Evolutionary conservation across 1,140 invertebrate genomes (phyloP).

Genomic region (Armadillidium nasatum): DNA sequence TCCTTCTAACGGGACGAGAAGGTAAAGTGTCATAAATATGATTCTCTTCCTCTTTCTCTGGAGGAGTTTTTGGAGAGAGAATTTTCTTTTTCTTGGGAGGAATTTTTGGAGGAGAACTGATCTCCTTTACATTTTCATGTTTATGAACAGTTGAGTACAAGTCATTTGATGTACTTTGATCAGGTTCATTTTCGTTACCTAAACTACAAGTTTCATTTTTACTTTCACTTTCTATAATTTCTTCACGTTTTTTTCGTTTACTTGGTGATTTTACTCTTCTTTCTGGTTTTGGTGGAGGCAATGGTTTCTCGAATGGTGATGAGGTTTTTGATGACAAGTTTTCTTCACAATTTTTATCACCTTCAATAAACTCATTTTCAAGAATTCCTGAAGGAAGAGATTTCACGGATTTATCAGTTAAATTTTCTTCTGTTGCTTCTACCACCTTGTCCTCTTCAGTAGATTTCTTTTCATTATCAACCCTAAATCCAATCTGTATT

Average conservation of each 20-base stretch:
- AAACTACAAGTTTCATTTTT: neutral
- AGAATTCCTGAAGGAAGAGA: neutral
- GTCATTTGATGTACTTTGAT: neutral
- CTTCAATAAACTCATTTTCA: neutral
- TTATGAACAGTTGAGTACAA: neutral
- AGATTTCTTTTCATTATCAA: neutral
- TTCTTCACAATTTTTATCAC: neutral
- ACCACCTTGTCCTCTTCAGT: neutral
- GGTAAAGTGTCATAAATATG: neutral
- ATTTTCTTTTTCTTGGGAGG: neutral
- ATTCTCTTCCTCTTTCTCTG: too few species aligned
- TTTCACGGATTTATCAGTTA: neutral
- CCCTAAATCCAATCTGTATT: neutral
- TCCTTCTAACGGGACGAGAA: neutral
- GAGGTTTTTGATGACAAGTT: constrained; percentile 13
- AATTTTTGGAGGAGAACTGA: neutral
- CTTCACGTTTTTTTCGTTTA: neutral
- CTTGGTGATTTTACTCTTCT: neutral
- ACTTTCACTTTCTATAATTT: neutral
- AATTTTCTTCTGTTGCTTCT: constrained; percentile 16
- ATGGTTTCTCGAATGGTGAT: neutral
- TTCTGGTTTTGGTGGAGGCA: neutral
- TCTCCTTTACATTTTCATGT: neutral
- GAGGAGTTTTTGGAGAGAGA: neutral
- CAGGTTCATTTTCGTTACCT: neutral